phyloP scores from a whole-genome alignment of 2,888 invertebrate species.

The Monopis laevigella region DNA sequence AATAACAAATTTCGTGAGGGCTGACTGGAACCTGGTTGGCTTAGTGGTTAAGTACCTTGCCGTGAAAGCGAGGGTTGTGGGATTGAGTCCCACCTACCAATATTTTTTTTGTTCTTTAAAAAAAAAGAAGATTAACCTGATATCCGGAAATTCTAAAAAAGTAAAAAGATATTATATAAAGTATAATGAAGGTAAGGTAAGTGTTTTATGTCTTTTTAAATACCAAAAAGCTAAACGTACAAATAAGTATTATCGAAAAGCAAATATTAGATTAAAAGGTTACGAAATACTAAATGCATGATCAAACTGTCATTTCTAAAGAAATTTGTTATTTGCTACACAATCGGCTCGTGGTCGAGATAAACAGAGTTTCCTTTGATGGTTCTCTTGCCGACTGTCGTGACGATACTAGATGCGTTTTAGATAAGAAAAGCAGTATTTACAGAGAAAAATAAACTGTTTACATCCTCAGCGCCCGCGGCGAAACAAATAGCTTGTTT shows the following conservation, averaged over 20 bases:
- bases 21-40: too few relatives aligned
- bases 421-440: conserved; percentile 49
- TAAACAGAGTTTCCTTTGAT: conserved; percentile 33
- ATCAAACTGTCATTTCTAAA: conserved; percentile 20
- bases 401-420: conserved; percentile 46
- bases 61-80: too few relatives aligned
- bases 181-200: too few relatives aligned
- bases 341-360: conserved; percentile 29
- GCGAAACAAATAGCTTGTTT: conserved; percentile 2
- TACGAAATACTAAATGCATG: neutral
- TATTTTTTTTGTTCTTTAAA: too few relatives aligned
- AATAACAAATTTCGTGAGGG: too few relatives aligned
- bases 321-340: conserved; percentile 24
- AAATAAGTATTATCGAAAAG: neutral
- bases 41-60: too few relatives aligned
- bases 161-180: too few relatives aligned
- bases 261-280: conserved; percentile 4
- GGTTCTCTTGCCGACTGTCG: conserved; percentile 47
- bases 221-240: neutral
- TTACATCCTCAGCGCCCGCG: conserved; percentile 5
- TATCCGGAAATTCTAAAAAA: too few relatives aligned
- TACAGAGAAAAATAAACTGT: conserved; percentile 23
- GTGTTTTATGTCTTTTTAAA: too few relatives aligned
- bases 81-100: too few relatives aligned
- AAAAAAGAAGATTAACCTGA: too few relatives aligned